A percentile compares a stretch with the other conserved stretches of the same genome.
Evolutionary conservation across 2,113 vertebrate species (phyloP).

Genomic region (Puntigrus tetrazona): DNA sequence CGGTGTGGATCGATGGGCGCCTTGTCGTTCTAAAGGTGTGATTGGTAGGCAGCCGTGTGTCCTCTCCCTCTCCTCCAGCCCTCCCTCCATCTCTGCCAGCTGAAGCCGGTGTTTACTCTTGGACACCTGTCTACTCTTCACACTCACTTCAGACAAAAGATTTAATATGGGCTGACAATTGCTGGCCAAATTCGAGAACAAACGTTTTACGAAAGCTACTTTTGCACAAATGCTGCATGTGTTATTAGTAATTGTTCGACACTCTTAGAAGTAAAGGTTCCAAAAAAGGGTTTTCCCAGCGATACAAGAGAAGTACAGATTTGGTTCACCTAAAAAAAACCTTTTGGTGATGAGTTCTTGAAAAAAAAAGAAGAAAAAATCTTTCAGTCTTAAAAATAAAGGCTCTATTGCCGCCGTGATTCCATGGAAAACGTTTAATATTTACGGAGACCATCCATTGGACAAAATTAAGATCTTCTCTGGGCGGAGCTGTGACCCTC

Average conservation of each 20-base stretch:
- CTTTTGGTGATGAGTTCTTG: not conserved
- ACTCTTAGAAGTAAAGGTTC: not conserved
- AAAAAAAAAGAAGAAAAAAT: no score
- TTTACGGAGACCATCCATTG: no score
- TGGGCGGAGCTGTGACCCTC: no score
- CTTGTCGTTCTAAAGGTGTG: constrained; percentile 47
- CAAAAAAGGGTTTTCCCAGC: not conserved
- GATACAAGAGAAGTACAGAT: not conserved
- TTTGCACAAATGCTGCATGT: not conserved
- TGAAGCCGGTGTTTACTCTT: constrained; percentile 29
- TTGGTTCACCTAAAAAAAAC: not conserved
- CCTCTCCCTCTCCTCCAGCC: constrained; percentile 10
- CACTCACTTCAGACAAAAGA: constrained; percentile 5
- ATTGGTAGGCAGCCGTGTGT: constrained; percentile 31
- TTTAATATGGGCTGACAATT: not conserved
- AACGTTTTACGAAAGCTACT: not conserved
- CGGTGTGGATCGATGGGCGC: constrained; percentile 43
- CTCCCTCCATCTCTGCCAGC: constrained; percentile 15
- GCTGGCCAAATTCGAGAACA: not conserved
- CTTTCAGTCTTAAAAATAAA: no score
- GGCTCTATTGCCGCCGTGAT: no score
- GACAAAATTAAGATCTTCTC: no score
- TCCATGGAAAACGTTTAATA: no score
- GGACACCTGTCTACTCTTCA: constrained; percentile 28
- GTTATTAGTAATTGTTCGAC: not conserved